Conservation (phyloP, 2,888 invertebrate genomes). For the Eupithecia insigniata region DNA sequence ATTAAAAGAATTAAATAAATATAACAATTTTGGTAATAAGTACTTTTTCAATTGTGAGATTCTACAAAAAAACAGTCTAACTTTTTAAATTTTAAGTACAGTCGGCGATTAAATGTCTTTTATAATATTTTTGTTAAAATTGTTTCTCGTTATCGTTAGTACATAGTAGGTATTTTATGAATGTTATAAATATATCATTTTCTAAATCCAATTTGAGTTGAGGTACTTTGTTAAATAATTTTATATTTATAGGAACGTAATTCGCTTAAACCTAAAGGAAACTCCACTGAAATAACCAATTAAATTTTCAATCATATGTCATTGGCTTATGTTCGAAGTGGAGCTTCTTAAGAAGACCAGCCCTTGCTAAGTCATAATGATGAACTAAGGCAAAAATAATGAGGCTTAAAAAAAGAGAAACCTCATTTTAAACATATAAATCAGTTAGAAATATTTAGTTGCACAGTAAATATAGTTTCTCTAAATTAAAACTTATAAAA, state of each 20-base stretch:
- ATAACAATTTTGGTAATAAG: slow-evolving; percentile 36
- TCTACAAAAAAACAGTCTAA: slow-evolving; percentile 38
- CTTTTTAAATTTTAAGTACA: slow-evolving; percentile 34
- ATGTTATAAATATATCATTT: slow-evolving; percentile 14
- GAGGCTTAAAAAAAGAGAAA: slow-evolving; percentile 28
- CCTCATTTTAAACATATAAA: slow-evolving; percentile 23
- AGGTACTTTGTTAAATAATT: slow-evolving; percentile 61
- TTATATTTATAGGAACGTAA: slow-evolving; percentile 74
- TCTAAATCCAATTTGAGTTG: slow-evolving; percentile 44
- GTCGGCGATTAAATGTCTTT: slow-evolving; percentile 26
- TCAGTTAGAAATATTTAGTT: background rate
- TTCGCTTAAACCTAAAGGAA: slow-evolving; percentile 53
- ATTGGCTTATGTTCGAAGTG: background rate
- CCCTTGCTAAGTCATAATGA: slow-evolving; percentile 11
- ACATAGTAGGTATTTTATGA: background rate
- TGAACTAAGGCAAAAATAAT: slow-evolving; percentile 25
- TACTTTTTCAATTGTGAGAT: slow-evolving; percentile 48
- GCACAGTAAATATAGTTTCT: slow-evolving; percentile 37
- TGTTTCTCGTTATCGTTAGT: no score
- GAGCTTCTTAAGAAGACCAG: slow-evolving; percentile 13
- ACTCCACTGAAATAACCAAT: slow-evolving; percentile 25
- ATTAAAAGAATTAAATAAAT: slow-evolving; percentile 31
- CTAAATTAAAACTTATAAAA: slow-evolving; percentile 40
- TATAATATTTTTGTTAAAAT: slow-evolving; percentile 5
- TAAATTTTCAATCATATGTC: slow-evolving; percentile 16